Conservation (phyloP, 2,113 vertebrate genomes). For the Serilophus lunatus region DNA sequence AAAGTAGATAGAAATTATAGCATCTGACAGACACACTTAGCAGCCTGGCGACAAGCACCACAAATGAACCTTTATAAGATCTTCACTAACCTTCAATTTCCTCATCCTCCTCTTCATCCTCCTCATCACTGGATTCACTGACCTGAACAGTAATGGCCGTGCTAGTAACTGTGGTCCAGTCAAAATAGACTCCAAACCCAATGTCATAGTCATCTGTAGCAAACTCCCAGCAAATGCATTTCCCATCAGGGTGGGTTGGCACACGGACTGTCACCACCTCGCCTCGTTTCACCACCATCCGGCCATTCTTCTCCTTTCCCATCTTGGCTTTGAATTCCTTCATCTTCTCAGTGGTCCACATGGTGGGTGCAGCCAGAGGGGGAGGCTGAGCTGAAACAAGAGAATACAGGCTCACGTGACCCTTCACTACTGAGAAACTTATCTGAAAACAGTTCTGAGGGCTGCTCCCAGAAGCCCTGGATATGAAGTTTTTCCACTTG, state of each 20-base stretch:
- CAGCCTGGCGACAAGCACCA: not conserved
- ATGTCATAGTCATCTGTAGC: slow-evolving; percentile 96
- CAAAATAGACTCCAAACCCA: slow-evolving; percentile 97
- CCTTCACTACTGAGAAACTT: not conserved
- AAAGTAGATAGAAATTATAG: not conserved
- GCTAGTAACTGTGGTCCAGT: slow-evolving; percentile 91
- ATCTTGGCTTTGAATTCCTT: slow-evolving; percentile 94
- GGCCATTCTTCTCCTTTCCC: slow-evolving; percentile 84
- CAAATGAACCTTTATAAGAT: not conserved
- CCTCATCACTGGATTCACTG: slow-evolving; percentile 97
- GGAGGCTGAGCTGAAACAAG: slow-evolving; percentile 80
- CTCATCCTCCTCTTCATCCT: slow-evolving; percentile 92
- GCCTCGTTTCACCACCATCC: slow-evolving; percentile 91
- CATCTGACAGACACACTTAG: not conserved
- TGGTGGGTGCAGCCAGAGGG: slow-evolving; percentile 82
- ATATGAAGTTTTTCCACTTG: not conserved
- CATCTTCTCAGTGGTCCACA: slow-evolving; percentile 87
- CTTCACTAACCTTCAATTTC: slow-evolving; percentile 81
- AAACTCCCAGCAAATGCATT: slow-evolving; percentile 96
- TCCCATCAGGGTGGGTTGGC: slow-evolving; percentile 91
- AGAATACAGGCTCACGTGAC: not conserved
- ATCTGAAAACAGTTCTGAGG: not conserved
- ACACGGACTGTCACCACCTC: slow-evolving; percentile 95
- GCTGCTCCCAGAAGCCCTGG: not conserved
- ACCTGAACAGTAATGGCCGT: slow-evolving; percentile 94